phyloP scores from a whole-genome alignment of 2,888 invertebrate genomes.

The Marasmarcha lunaedactyla region DNA sequence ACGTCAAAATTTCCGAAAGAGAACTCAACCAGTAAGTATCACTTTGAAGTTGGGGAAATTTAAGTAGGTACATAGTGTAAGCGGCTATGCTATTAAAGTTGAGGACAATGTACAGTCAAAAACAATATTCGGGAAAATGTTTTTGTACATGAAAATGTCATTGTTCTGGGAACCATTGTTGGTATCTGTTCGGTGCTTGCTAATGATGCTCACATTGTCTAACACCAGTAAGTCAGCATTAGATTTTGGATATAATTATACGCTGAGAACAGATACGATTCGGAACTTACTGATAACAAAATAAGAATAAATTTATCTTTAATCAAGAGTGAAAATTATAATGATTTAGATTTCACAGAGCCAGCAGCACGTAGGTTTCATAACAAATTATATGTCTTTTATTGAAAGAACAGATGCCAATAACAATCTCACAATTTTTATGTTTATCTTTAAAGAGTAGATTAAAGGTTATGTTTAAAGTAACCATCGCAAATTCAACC shows the following conservation, averaged over 20 bases:
- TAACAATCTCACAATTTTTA: too few relatives aligned
- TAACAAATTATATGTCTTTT: too few relatives aligned
- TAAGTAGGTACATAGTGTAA: constrained; percentile 34
- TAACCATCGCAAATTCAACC: too few relatives aligned
- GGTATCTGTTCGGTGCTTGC: constrained; percentile 42
- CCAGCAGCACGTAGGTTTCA: too few relatives aligned
- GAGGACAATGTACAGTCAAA: constrained; percentile 49
- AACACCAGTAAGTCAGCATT: constrained; percentile 27
- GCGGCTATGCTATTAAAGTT: constrained; percentile 34
- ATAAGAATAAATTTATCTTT: too few relatives aligned
- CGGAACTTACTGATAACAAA: too few relatives aligned
- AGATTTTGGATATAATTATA: constrained; percentile 20
- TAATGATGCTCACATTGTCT: constrained; percentile 63
- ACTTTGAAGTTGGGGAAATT: constrained; percentile 33
- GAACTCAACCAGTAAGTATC: constrained; percentile 25
- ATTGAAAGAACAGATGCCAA: too few relatives aligned
- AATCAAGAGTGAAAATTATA: too few relatives aligned
- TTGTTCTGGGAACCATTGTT: constrained; percentile 51
- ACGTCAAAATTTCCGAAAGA: constrained; percentile 33
- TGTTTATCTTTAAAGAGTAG: too few relatives aligned
- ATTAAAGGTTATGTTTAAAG: too few relatives aligned
- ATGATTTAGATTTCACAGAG: too few relatives aligned
- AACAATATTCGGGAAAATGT: constrained; percentile 60
- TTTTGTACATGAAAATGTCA: constrained; percentile 58
- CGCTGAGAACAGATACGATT: too few relatives aligned